A percentile compares a stretch with the other conserved stretches of the same genome.
Evolutionary conservation across 2,888 invertebrate genomes (phyloP).

Genomic region (Cheilosia impressa): DNA sequence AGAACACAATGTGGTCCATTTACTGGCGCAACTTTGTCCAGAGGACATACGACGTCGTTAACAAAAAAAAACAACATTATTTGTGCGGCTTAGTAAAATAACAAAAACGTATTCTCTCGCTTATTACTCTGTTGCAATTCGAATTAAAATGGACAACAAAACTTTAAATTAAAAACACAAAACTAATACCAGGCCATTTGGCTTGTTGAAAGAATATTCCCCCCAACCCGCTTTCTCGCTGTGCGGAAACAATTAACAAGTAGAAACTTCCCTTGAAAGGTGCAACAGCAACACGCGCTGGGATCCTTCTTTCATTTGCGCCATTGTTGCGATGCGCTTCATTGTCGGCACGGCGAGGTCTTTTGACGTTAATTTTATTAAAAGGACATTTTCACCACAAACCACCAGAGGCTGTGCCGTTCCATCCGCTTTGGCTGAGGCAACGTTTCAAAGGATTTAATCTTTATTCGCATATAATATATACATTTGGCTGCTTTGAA

Average conservation of each 20-base stretch:
- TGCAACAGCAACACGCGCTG: constrained; percentile 18
- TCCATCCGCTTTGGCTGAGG: not conserved
- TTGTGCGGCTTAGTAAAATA: constrained; percentile 25
- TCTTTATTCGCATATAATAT: constrained; percentile 19
- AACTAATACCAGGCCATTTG: constrained; percentile 28
- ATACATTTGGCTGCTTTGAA: not conserved
- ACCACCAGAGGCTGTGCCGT: constrained; percentile 22
- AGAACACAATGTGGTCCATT: constrained; percentile 22
- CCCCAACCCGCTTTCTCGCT: not conserved
- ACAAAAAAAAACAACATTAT: not conserved
- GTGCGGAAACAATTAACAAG: constrained; percentile 42
- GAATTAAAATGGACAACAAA: constrained; percentile 18
- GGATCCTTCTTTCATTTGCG: not conserved
- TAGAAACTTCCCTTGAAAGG: constrained; percentile 20
- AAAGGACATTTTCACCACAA: constrained; percentile 42
- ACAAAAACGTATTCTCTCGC: constrained; percentile 7
- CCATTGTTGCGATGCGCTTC: constrained; percentile 27
- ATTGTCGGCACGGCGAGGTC: constrained; percentile 21
- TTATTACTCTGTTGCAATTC: constrained; percentile 31
- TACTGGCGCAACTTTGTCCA: constrained; percentile 36
- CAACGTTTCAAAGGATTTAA: constrained; percentile 46
- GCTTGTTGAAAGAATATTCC: not conserved
- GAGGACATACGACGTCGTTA: constrained; percentile 5
- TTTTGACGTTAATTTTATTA: constrained; percentile 54
- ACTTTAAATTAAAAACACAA: not conserved